A percentile compares a stretch with the other conserved stretches of the same genome.
Evolutionary conservation across 2,888 invertebrate species (phyloP).

Genomic region (Scaptomyza cyrtandrae): DNA sequence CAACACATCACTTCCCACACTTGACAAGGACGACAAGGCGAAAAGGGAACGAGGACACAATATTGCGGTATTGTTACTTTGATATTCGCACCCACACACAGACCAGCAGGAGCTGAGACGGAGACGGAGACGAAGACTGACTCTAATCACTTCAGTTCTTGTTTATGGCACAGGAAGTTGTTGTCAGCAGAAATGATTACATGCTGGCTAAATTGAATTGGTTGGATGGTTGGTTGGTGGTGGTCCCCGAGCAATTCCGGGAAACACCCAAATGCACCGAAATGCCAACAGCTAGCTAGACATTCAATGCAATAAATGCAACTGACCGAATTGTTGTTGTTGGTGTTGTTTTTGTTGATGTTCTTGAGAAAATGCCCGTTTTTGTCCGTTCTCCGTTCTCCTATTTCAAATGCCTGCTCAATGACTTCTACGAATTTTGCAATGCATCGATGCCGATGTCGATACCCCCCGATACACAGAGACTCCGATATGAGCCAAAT

Average conservation of each 20-base stretch:
- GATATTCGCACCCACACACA: constrained; percentile 63
- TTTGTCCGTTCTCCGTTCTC: constrained; percentile 42
- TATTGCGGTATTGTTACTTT: constrained; percentile 57
- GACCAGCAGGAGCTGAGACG: constrained; percentile 2
- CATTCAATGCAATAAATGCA: constrained; percentile 54
- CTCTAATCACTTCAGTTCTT: constrained; percentile 54
- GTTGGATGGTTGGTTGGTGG: constrained; percentile 24
- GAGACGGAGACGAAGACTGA: constrained; percentile 2
- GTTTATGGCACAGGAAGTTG: constrained; percentile 70
- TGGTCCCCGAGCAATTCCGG: constrained; percentile 42
- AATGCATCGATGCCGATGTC: constrained; percentile 53
- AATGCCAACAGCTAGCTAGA: constrained; percentile 1
- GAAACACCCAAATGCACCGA: constrained; percentile 28
- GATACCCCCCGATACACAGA: constrained; percentile 1
- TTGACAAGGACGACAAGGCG: constrained; percentile 29
- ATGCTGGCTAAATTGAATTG: constrained; percentile 56
- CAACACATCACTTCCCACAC: constrained; percentile 78
- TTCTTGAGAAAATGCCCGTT: constrained; percentile 41
- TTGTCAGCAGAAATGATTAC: constrained; percentile 76
- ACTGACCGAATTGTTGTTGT: constrained; percentile 33
- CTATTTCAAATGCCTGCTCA: constrained; percentile 71
- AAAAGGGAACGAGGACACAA: constrained; percentile 22
- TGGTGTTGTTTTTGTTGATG: background rate
- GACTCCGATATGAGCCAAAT: constrained; percentile 18
- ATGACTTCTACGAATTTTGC: constrained; percentile 75